Conservation (phyloP, 2,797 vertebrate genomes). For the Buphagus erythrorhynchus region DNA sequence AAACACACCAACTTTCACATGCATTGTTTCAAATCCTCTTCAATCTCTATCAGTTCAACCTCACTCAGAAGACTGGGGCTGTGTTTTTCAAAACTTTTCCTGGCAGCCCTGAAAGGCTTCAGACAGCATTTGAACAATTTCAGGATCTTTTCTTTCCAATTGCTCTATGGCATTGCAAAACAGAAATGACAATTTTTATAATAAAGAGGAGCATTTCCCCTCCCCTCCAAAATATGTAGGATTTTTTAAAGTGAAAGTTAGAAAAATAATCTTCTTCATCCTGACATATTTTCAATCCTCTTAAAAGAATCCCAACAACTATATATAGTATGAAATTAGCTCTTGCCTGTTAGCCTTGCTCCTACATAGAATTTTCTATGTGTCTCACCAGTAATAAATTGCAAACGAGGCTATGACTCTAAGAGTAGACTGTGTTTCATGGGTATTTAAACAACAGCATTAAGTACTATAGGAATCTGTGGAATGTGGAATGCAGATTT, state of each 20-base stretch:
- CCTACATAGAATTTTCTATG: constrained; percentile 38
- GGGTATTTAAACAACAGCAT: constrained; percentile 83
- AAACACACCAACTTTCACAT: constrained; percentile 82
- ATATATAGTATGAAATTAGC: constrained; percentile 31
- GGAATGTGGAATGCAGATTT: constrained; percentile 82
- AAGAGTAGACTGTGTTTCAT: constrained; percentile 80
- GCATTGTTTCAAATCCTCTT: constrained; percentile 87
- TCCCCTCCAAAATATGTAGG: not conserved
- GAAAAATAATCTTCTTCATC: constrained; percentile 6
- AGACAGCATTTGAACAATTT: constrained; percentile 80
- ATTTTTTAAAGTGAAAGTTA: constrained; percentile 44
- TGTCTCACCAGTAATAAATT: constrained; percentile 71
- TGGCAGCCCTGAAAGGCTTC: constrained; percentile 62
- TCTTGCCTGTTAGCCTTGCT: not conserved
- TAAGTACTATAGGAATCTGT: constrained; percentile 81
- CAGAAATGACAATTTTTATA: not conserved
- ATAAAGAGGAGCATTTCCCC: not conserved
- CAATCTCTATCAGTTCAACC: constrained; percentile 42
- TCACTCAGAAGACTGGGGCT: not conserved
- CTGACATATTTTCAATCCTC: not conserved
- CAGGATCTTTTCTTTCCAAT: not conserved
- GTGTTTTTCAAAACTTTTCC: not conserved
- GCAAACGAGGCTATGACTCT: constrained; percentile 58
- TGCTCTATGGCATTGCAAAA: not conserved
- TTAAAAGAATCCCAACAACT: constrained; percentile 58